A percentile compares a stretch with the other conserved stretches of the same genome.
phyloP scores from a whole-genome alignment of 2,797 vertebrate species.

The Dromococcyx pavoninus region DNA sequence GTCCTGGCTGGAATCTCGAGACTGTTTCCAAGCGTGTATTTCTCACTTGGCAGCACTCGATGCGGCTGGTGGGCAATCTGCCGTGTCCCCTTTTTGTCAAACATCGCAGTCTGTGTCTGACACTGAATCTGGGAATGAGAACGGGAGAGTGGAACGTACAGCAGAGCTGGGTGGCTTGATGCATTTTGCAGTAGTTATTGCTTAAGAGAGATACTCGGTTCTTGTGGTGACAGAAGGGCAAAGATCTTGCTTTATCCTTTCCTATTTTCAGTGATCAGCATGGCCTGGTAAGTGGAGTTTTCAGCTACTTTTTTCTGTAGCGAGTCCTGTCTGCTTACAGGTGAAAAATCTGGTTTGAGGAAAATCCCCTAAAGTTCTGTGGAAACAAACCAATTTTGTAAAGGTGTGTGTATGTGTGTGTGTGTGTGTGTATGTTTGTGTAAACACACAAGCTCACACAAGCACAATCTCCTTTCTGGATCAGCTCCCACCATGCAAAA shows the following conservation, averaged over 20 bases:
- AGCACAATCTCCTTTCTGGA: conserved; percentile 50
- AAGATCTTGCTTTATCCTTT: neutral
- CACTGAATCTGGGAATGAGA: neutral
- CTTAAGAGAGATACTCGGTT: neutral
- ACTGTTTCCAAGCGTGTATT: conserved; percentile 67
- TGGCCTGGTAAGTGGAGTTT: neutral
- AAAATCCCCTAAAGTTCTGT: conserved; percentile 1
- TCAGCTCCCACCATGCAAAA: conserved; percentile 65
- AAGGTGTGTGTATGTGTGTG: neutral
- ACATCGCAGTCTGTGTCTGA: conserved; percentile 35
- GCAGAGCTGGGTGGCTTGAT: neutral
- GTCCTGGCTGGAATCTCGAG: conserved; percentile 65
- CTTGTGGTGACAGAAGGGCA: neutral
- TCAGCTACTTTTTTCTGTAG: neutral
- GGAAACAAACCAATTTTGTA: conserved; percentile 2
- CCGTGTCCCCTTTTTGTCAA: conserved; percentile 60
- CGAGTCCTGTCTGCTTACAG: neutral
- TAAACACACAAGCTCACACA: conserved; percentile 62
- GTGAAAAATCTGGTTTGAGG: neutral
- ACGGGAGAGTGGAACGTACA: neutral
- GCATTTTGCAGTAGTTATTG: neutral
- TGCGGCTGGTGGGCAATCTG: conserved; percentile 46
- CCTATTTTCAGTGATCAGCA: neutral
- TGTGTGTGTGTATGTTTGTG: conserved; percentile 42
- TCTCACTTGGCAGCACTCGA: conserved; percentile 61